Conservation (phyloP, 2,797 vertebrate genomes). For the Allenopithecus nigroviridis region DNA sequence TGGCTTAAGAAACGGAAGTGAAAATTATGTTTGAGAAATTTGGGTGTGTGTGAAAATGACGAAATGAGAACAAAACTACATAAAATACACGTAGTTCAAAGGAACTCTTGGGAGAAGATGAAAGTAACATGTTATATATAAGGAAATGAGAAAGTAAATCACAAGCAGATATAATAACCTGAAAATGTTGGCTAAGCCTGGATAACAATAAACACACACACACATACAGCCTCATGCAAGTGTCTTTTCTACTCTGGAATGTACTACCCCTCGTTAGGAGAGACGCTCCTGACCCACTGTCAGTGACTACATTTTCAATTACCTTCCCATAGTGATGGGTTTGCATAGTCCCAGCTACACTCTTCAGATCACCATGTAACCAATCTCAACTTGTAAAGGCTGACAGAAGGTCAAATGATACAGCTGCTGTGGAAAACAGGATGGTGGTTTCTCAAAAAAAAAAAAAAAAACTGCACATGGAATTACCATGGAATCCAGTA, state of each 20-base stretch:
- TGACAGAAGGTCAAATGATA: neutral
- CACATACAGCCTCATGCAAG: neutral
- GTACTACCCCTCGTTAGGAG: neutral
- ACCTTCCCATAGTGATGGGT: neutral
- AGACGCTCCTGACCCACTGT: neutral
- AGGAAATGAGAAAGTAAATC: neutral
- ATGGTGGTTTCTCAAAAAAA: neutral
- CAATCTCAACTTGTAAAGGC: neutral
- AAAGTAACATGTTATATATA: neutral
- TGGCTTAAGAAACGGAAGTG: neutral
- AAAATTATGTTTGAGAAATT: conserved; percentile 39
- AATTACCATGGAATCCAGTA: neutral
- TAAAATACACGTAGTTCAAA: neutral
- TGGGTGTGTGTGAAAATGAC: neutral
- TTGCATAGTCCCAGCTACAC: neutral
- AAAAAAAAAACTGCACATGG: neutral
- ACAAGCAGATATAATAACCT: neutral
- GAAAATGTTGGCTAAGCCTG: neutral
- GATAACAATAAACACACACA: neutral
- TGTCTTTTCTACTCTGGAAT: neutral
- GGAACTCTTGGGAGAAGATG: neutral
- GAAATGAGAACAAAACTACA: neutral
- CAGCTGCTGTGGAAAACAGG: neutral
- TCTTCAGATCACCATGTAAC: neutral
- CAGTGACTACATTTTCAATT: neutral